phyloP scores from a whole-genome alignment of 2,797 vertebrate genomes.

The Meda fulgida region DNA sequence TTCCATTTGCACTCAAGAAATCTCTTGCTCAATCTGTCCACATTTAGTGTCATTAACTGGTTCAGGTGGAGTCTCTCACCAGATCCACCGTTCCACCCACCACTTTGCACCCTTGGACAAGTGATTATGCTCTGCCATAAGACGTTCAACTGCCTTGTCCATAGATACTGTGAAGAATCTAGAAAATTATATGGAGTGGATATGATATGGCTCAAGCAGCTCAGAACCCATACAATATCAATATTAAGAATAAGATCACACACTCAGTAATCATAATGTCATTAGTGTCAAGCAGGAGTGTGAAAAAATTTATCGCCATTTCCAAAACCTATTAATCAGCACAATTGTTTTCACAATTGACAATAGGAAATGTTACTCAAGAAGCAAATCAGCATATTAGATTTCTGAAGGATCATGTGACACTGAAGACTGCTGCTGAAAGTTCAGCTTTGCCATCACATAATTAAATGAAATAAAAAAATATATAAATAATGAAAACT shows the following conservation, averaged over 20 bases:
- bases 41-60: slow-evolving; percentile 12
- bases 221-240: background rate
- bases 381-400: background rate
- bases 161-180: background rate
- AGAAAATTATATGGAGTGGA: background rate
- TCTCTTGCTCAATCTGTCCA: background rate
- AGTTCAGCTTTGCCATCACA: too few relatives aligned
- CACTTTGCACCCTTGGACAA: background rate
- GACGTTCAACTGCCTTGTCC: background rate
- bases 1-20: slow-evolving; percentile 13
- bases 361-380: background rate
- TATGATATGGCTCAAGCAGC: background rate
- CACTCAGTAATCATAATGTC: background rate
- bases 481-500: too few relatives aligned
- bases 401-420: background rate
- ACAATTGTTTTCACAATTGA: background rate
- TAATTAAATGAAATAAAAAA: too few relatives aligned
- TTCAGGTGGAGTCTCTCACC: background rate
- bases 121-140: background rate
- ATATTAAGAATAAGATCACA: background rate
- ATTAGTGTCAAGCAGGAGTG: background rate
- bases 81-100: background rate
- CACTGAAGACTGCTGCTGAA: background rate
- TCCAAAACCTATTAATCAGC: background rate
- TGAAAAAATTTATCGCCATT: background rate